These are phyloP conservation scores for Ammodytes dubius DNA, from an alignment of 2,113 vertebrate genomes.

Conservation along the genomic window DNA sequence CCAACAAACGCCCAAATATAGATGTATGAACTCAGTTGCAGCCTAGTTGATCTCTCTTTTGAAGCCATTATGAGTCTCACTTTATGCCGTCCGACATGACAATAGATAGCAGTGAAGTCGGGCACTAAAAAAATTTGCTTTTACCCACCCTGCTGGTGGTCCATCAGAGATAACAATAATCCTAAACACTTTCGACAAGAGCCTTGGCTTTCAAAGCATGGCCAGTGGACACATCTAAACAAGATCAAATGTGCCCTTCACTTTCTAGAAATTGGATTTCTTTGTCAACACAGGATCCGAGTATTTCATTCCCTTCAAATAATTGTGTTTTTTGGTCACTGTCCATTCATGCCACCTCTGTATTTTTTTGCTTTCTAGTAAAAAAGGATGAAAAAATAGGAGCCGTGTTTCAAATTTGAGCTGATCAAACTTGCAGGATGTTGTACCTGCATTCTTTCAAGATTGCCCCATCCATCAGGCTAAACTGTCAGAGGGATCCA, in stretches of 20 bases:
- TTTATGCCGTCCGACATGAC: slow-evolving; percentile 43
- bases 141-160: slow-evolving; percentile 61
- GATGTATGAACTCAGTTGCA: slow-evolving; percentile 17
- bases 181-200: slow-evolving; percentile 64
- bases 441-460: slow-evolving; percentile 53
- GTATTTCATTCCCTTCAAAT: slow-evolving; percentile 32
- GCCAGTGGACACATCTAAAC: slow-evolving; percentile 54
- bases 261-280: slow-evolving; percentile 52
- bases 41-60: slow-evolving; percentile 31
- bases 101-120: slow-evolving; percentile 49
- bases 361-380: slow-evolving; percentile 6
- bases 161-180: slow-evolving; percentile 58
- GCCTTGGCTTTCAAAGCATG: slow-evolving; percentile 47
- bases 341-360: slow-evolving; percentile 38
- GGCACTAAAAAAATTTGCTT: slow-evolving; percentile 47
- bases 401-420: slow-evolving; percentile 22
- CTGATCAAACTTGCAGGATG: slow-evolving; percentile 9
- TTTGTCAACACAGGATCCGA: slow-evolving; percentile 38
- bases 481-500: slow-evolving; percentile 41
- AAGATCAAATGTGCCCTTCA: slow-evolving; percentile 68
- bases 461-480: slow-evolving; percentile 43
- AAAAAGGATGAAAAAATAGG: slow-evolving; percentile 29
- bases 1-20: slow-evolving; percentile 29
- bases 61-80: slow-evolving; percentile 25
- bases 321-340: not conserved